Evolutionary conservation across 2,797 vertebrate genomes (phyloP).

Genomic region (Miichthys miiuy): DNA sequence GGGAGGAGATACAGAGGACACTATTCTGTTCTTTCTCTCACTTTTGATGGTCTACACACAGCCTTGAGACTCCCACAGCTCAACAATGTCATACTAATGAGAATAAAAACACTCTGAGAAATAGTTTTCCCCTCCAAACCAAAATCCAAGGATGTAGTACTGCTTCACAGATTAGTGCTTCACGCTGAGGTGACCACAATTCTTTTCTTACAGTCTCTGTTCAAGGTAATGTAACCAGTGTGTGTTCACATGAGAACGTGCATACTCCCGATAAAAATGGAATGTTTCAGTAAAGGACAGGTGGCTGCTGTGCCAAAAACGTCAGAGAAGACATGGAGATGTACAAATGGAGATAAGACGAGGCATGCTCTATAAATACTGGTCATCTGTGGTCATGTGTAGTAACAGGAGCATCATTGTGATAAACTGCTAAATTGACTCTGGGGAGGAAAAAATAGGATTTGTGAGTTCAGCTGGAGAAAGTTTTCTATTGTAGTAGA

Average conservation of each 20-base stretch:
- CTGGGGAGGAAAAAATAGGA: neutral
- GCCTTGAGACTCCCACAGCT: conserved; percentile 71
- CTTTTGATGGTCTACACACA: conserved; percentile 52
- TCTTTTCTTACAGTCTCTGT: neutral
- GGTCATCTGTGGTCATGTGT: neutral
- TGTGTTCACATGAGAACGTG: neutral
- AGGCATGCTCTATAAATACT: neutral
- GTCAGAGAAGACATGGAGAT: neutral
- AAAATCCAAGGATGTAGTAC: conserved; percentile 38
- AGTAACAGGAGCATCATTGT: neutral
- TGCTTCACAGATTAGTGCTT: conserved; percentile 6
- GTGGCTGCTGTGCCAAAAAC: neutral
- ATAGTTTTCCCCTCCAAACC: conserved; percentile 26
- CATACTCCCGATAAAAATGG: neutral
- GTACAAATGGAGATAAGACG: neutral
- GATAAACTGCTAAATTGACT: neutral
- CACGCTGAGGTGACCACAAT: neutral
- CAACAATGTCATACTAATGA: conserved; percentile 45
- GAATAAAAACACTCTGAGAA: conserved; percentile 42
- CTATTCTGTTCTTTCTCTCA: conserved; percentile 53
- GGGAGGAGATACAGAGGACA: conserved; percentile 56
- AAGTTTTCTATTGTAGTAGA: neutral
- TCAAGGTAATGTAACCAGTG: conserved; percentile 19
- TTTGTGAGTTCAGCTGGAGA: neutral
- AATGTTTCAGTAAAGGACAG: neutral